These are phyloP conservation scores for Falco biarmicus DNA, from an alignment of 2,797 vertebrate species.

Conservation along the genomic window DNA sequence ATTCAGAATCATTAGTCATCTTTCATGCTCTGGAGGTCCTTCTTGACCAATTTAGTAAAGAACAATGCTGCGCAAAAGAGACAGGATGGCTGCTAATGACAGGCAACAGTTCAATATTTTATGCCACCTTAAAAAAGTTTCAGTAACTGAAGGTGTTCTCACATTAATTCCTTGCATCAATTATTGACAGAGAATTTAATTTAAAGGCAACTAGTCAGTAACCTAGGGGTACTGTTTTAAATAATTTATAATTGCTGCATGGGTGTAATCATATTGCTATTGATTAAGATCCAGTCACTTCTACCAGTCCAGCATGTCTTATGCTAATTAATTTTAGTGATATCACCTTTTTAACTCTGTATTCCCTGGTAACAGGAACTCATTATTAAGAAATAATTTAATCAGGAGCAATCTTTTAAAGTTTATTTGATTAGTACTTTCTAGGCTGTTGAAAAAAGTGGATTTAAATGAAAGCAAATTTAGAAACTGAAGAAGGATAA, in stretches of 20 bases:
- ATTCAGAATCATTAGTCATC: conserved; percentile 72
- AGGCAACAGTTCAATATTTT: conserved; percentile 87
- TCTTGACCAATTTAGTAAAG: conserved; percentile 78
- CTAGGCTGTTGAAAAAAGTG: conserved; percentile 35
- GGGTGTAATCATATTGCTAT: conserved; percentile 96
- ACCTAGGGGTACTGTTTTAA: conserved; percentile 92
- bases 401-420: conserved; percentile 73
- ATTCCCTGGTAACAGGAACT: conserved; percentile 80
- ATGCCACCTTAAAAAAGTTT: conserved; percentile 84
- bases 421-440: conserved; percentile 70
- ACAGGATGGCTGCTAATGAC: conserved; percentile 81
- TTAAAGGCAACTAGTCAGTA: conserved; percentile 96
- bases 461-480: conserved; percentile 44
- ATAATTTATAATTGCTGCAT: conserved; percentile 95
- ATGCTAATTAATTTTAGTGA: conserved; percentile 84
- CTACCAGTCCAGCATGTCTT: conserved; percentile 86
- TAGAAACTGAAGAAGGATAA: conserved; percentile 27
- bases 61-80: conserved; percentile 77
- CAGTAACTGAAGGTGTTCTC: conserved; percentile 89
- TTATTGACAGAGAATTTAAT: conserved; percentile 99
- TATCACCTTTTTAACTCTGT: conserved; percentile 85
- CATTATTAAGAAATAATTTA: conserved; percentile 81
- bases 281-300: conserved; percentile 90
- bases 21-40: conserved; percentile 79
- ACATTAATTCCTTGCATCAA: conserved; percentile 98